Evolutionary conservation across 2,797 vertebrate genomes (phyloP), one percentile per base, ranked within the genome.

Genomic region (Buphagus erythrorhynchus): DNA sequence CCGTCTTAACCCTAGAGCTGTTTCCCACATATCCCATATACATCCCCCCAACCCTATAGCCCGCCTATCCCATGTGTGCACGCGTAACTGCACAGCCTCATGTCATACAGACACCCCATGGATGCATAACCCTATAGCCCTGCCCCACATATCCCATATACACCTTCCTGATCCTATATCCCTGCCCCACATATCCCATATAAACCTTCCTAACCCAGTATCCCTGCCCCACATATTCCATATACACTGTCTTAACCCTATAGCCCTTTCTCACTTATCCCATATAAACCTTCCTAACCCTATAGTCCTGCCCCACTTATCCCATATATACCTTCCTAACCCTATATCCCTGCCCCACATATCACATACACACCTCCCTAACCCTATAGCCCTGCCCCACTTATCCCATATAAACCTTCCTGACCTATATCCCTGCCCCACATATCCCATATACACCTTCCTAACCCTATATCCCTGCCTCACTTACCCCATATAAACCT

Each of bases 111-210:
- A 21, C 61, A 12, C n/a, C 38, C 8, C 28, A 26, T 8, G 45
- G 15, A 5, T 31, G 42, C 14, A 35, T 24, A 25, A 42, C 35
- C 35, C 29, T 19, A 19, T 8, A 35, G 1, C 2, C 6, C 15
- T 16, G 0, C 2, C 42, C 6, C 2, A 13, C 5, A 4, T 11
- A 17, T 13, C 7, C 31, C 46, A 74, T 3, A 19, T 4, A 5
- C 4, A 46, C 6, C 9, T 8, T 2, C 10, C 2, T 45, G 11
- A 15, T 12, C 19, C 48, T 72, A 5, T 5, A 80, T 0, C 13
- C 6, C 21, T 13, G 0, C 0, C 38, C 11, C 11, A 19, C 6
- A 3, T 26, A 12, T 15, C 8, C 31, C 42, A 55, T 5, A n/a
- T 3, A 5, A 2, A 25, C 9, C 7, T 6, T 1, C 13, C 1